phyloP scores from a whole-genome alignment of 2,113 vertebrate species.

The Brevimyrus niger region DNA sequence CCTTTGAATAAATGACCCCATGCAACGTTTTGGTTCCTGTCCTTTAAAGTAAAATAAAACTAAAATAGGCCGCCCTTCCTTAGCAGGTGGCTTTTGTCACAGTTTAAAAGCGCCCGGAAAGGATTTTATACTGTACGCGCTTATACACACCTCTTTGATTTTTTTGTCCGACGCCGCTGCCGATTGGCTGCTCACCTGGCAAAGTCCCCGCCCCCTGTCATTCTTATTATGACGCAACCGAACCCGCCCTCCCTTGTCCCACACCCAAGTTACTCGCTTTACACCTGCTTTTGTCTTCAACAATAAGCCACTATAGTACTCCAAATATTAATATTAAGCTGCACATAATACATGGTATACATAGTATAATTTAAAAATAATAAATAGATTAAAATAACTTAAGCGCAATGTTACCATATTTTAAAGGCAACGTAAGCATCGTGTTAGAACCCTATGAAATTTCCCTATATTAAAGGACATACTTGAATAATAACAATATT shows the following conservation, averaged over 20 bases:
- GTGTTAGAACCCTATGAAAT: background rate
- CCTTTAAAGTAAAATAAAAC: background rate
- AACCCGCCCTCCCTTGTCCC: constrained; percentile 31
- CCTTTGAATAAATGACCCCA: background rate
- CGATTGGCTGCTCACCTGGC: constrained; percentile 40
- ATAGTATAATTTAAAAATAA: background rate
- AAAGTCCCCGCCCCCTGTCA: constrained; percentile 29
- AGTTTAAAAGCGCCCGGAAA: constrained; percentile 15
- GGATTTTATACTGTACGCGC: constrained; percentile 11
- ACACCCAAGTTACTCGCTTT: background rate
- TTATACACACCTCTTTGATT: constrained; percentile 18
- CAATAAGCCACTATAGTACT: constrained; percentile 8
- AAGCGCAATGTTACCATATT: background rate
- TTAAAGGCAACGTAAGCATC: background rate
- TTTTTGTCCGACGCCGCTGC: background rate
- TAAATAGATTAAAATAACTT: background rate
- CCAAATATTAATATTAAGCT: background rate
- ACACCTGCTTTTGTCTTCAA: constrained; percentile 31
- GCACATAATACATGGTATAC: background rate
- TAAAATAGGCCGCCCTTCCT: background rate
- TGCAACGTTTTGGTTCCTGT: background rate
- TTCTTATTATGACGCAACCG: constrained; percentile 12
- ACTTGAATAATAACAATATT: background rate
- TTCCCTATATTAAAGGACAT: background rate
- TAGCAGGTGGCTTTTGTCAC: constrained; percentile 21